phyloP scores from a whole-genome alignment of 2,797 vertebrate species.

The Trachops cirrhosus region DNA sequence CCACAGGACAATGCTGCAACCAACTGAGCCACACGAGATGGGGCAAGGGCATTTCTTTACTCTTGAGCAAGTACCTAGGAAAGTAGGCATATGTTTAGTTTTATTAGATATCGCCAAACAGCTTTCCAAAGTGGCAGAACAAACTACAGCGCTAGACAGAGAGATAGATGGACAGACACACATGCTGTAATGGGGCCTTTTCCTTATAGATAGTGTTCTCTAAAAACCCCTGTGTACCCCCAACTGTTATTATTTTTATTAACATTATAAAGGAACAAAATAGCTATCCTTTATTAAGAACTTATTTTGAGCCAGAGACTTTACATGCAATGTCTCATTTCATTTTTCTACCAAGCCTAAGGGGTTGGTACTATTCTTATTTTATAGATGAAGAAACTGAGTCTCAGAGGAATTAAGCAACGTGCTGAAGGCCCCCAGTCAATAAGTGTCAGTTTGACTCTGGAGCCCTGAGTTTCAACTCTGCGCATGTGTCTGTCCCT shows the following conservation, averaged over 20 bases:
- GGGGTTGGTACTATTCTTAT: not conserved
- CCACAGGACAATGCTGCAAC: not conserved
- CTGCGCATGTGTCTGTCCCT: not conserved
- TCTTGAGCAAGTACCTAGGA: not conserved
- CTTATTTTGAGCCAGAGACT: not conserved
- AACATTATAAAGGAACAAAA: not conserved
- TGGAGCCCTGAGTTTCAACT: not conserved
- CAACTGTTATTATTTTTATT: not conserved
- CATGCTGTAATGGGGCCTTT: not conserved
- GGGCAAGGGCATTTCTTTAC: not conserved
- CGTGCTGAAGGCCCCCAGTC: not conserved
- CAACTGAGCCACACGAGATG: not conserved
- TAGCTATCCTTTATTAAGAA: not conserved
- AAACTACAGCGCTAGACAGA: not conserved
- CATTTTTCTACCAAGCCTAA: not conserved
- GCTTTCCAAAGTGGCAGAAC: constrained; percentile 8
- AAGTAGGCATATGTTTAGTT: not conserved
- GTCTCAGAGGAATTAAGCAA: not conserved
- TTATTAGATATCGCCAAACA: not conserved
- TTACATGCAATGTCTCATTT: not conserved
- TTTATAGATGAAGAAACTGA: constrained; percentile 4
- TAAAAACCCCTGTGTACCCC: not conserved
- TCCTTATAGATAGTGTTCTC: not conserved
- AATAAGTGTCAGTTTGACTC: not conserved
- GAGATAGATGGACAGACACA: not conserved